Percentiles rank a stretch among this genome's conserved stretches.
Conservation (phyloP, 2,888 invertebrate species). For the Copidosoma aretas region DNA sequence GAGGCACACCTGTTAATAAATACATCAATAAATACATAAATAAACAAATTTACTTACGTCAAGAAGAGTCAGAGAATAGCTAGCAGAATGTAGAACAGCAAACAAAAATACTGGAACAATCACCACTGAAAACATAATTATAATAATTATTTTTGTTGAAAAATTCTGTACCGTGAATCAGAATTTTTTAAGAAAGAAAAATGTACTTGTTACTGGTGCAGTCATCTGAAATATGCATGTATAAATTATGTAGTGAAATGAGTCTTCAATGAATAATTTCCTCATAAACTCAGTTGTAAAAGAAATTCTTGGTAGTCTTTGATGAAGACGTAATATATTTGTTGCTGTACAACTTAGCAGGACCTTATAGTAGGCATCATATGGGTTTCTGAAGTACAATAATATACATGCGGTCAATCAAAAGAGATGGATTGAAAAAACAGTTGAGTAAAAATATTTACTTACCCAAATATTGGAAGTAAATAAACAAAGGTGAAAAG, state of each 20-base stretch:
- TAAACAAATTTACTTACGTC: too few relatives aligned
- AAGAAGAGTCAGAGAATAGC: slow-evolving; percentile 86
- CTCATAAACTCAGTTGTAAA: slow-evolving; percentile 84
- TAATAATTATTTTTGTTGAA: background rate
- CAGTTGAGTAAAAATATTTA: slow-evolving; percentile 44
- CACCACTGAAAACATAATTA: slow-evolving; percentile 71
- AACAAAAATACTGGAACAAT: slow-evolving; percentile 90
- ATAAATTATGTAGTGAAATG: slow-evolving; percentile 95
- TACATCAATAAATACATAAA: too few relatives aligned
- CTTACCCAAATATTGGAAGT: slow-evolving; percentile 88
- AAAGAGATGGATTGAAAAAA: slow-evolving; percentile 17
- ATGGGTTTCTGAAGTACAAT: slow-evolving; percentile 68
- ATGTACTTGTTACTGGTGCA: slow-evolving; percentile 82
- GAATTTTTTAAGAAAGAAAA: slow-evolving; percentile 10
- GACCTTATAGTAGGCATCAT: slow-evolving; percentile 88
- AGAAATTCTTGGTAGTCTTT: slow-evolving; percentile 85
- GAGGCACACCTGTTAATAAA: too few relatives aligned
- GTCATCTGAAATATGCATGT: slow-evolving; percentile 93
- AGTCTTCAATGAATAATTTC: slow-evolving; percentile 84
- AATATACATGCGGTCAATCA: slow-evolving; percentile 15
- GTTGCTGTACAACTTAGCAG: slow-evolving; percentile 93
- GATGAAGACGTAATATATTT: slow-evolving; percentile 92
- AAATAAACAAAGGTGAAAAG: slow-evolving; percentile 84
- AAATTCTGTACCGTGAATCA: background rate
- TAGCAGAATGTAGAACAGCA: slow-evolving; percentile 89